Conservation (phyloP, 2,113 vertebrate genomes). For the Alectura lathami region DNA sequence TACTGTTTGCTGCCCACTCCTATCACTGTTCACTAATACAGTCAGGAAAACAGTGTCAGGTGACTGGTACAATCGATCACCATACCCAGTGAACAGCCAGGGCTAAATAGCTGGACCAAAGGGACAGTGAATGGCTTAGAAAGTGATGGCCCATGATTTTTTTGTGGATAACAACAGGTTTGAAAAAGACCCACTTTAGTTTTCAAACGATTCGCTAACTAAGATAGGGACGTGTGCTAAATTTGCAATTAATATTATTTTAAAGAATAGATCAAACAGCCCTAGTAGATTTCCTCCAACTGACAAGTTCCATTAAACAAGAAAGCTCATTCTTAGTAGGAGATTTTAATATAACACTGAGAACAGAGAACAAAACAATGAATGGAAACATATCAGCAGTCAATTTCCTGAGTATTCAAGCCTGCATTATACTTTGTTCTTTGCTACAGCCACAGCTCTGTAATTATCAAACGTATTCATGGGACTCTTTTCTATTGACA, state of each 20-base stretch:
- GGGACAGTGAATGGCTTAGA: not conserved
- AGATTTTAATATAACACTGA: slow-evolving; percentile 67
- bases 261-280: slow-evolving; percentile 71
- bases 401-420: slow-evolving; percentile 65
- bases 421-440: slow-evolving; percentile 67
- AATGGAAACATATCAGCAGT: slow-evolving; percentile 71
- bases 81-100: slow-evolving; percentile 15
- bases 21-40: not conserved
- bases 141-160: not conserved
- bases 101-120: not conserved
- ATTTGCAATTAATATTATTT: slow-evolving; percentile 69
- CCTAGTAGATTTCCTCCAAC: slow-evolving; percentile 64
- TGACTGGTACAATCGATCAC: not conserved
- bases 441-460: slow-evolving; percentile 40
- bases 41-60: slow-evolving; percentile 41
- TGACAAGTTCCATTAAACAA: slow-evolving; percentile 70
- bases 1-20: slow-evolving; percentile 14
- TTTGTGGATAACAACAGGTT: slow-evolving; percentile 2
- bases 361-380: slow-evolving; percentile 71
- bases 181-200: not conserved
- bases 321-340: slow-evolving; percentile 62
- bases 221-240: not conserved
- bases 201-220: not conserved
- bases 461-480: slow-evolving; percentile 61
- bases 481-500: slow-evolving; percentile 64